Evolutionary conservation across 2,797 vertebrate species (phyloP).

Genomic region (Hydrocynus forskahlii): DNA sequence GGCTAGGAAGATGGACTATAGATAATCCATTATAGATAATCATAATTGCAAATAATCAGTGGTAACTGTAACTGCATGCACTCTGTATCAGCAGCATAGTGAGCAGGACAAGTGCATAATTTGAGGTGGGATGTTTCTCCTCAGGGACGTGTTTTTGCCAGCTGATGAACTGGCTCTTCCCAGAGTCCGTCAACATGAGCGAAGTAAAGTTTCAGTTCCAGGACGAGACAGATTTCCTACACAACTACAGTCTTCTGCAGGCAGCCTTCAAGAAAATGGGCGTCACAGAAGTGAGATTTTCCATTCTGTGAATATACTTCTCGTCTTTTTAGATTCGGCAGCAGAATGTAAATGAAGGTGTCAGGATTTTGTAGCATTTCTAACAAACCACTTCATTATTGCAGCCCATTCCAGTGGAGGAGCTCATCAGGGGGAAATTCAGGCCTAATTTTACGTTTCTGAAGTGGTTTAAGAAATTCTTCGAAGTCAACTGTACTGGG

Average conservation of each 20-base stretch:
- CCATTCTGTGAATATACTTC: background rate
- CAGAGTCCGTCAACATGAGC: constrained; percentile 74
- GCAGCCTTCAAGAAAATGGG: constrained; percentile 66
- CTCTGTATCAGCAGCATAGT: background rate
- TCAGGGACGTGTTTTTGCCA: constrained; percentile 79
- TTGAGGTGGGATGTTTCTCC: constrained; percentile 24
- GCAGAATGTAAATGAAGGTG: no score
- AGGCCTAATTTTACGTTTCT: constrained; percentile 67
- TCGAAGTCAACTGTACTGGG: constrained; percentile 58
- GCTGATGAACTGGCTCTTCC: constrained; percentile 73
- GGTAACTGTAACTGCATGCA: background rate
- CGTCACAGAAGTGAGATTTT: constrained; percentile 67
- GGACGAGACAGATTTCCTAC: constrained; percentile 65
- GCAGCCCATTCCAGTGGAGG: constrained; percentile 72
- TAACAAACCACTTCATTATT: constrained; percentile 26
- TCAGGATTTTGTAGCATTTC: background rate
- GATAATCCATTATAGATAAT: background rate
- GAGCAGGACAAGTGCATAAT: background rate
- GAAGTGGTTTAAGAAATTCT: constrained; percentile 78
- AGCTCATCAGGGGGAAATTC: constrained; percentile 70
- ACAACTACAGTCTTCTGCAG: constrained; percentile 76
- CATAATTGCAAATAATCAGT: background rate
- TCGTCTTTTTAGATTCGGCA: no score
- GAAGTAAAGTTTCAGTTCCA: constrained; percentile 74
- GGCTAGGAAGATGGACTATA: no score